Conservation (phyloP, 2,888 invertebrate genomes). For the Hipparchia semele region DNA sequence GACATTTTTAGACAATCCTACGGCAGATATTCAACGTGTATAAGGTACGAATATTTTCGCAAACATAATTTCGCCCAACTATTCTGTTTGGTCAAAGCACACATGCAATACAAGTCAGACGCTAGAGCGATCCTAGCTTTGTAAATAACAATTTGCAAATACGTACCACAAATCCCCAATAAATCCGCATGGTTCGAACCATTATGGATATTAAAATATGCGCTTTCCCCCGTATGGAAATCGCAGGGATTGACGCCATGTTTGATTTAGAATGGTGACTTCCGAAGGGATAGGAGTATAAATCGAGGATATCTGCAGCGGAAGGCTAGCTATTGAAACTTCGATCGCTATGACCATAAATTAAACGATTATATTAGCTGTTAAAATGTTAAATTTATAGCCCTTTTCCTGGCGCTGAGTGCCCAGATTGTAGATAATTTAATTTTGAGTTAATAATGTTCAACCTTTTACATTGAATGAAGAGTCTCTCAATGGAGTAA, state of each 20-base stretch:
- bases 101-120: neutral
- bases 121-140: slow-evolving; percentile 6
- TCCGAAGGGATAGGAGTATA: slow-evolving; percentile 65
- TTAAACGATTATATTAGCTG: slow-evolving; percentile 42
- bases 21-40: neutral
- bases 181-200: slow-evolving; percentile 54
- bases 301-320: slow-evolving; percentile 65
- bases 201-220: slow-evolving; percentile 73
- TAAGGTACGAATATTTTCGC: neutral
- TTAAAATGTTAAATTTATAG: slow-evolving; percentile 33
- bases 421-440: slow-evolving; percentile 17
- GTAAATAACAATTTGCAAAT: slow-evolving; percentile 30
- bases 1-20: no score
- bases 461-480: neutral
- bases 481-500: neutral
- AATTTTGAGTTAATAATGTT: slow-evolving; percentile 5
- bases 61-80: slow-evolving; percentile 2
- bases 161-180: slow-evolving; percentile 40
- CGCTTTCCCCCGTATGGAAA: slow-evolving; percentile 56
- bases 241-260: slow-evolving; percentile 63
- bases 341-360: slow-evolving; percentile 62
- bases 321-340: slow-evolving; percentile 61
- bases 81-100: slow-evolving; percentile 11
- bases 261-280: slow-evolving; percentile 80
- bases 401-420: slow-evolving; percentile 18